Evolutionary conservation across 2,888 invertebrate species (phyloP).

Genomic region (Portevinia maculata): DNA sequence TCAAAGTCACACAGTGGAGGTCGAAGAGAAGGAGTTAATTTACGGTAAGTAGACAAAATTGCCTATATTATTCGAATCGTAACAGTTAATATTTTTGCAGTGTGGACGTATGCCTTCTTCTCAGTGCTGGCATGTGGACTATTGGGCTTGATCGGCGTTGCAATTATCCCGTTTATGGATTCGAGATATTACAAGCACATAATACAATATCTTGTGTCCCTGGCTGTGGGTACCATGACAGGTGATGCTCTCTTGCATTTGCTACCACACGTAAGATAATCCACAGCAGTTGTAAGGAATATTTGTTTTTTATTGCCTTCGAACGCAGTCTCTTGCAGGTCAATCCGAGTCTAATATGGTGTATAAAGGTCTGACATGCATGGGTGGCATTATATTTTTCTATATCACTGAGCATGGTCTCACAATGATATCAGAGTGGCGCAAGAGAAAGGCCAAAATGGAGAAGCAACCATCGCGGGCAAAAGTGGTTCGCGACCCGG

Average conservation of each 20-base stretch:
- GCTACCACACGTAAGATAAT: conserved; percentile 90
- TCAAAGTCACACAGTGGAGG: conserved; percentile 63
- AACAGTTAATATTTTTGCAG: conserved; percentile 79
- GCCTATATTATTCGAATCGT: not conserved
- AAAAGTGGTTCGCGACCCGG: conserved; percentile 88
- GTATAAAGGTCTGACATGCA: conserved; percentile 91
- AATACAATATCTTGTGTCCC: conserved; percentile 94
- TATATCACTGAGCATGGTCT: conserved; percentile 94
- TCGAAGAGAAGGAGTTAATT: conserved; percentile 76
- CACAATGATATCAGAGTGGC: conserved; percentile 91
- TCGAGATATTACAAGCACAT: conserved; percentile 93
- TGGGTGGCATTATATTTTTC: conserved; percentile 92
- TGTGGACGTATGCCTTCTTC: conserved; percentile 92
- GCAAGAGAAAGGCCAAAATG: conserved; percentile 88
- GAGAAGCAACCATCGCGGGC: conserved; percentile 86
- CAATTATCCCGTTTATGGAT: conserved; percentile 96
- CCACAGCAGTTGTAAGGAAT: not conserved
- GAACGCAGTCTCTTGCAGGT: conserved; percentile 79
- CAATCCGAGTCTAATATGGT: conserved; percentile 87
- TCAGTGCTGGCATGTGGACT: conserved; percentile 93
- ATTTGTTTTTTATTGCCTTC: conserved; percentile 2
- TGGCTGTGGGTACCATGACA: conserved; percentile 95
- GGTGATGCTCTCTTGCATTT: conserved; percentile 97
- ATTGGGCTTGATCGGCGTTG: conserved; percentile 93
- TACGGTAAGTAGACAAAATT: conserved; percentile 76